Conservation (phyloP, 2,888 invertebrate genomes). For the Pasiphila rectangulata region DNA sequence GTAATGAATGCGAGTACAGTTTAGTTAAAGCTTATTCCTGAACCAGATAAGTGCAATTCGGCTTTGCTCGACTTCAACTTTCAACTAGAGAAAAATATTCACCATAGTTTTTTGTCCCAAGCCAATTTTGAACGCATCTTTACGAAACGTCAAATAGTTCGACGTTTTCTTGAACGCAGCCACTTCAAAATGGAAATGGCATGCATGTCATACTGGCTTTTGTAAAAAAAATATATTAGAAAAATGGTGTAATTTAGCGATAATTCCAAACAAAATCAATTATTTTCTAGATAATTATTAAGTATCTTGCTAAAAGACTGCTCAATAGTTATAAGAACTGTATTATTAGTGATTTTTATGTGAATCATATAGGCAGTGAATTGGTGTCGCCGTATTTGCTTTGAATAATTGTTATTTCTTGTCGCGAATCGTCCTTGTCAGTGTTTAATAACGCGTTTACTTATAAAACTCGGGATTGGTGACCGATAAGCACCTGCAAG, state of each 20-base stretch:
- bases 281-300: conserved; percentile 32
- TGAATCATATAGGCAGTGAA: conserved; percentile 70
- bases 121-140: conserved; percentile 48
- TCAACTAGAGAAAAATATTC: too few species aligned
- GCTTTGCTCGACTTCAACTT: too few species aligned
- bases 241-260: conserved; percentile 54
- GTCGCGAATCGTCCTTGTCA: conserved; percentile 42
- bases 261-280: conserved; percentile 37
- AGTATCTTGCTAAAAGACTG: conserved; percentile 48
- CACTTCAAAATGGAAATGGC: conserved; percentile 68
- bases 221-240: conserved; percentile 50
- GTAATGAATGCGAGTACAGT: too few species aligned
- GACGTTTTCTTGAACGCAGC: conserved; percentile 62
- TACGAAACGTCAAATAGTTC: conserved; percentile 39
- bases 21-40: too few species aligned
- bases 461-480: conserved; percentile 32
- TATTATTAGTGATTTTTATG: conserved; percentile 43
- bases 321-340: conserved; percentile 39
- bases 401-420: conserved; percentile 48
- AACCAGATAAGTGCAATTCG: too few species aligned
- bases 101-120: not conserved
- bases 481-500: conserved; percentile 47
- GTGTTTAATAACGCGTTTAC: conserved; percentile 42
- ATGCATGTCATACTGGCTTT: conserved; percentile 74
- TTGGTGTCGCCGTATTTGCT: conserved; percentile 62